These are phyloP conservation scores for Pterophyllum scalare DNA, from an alignment of 2,113 vertebrate genomes.

Conservation along the genomic window DNA sequence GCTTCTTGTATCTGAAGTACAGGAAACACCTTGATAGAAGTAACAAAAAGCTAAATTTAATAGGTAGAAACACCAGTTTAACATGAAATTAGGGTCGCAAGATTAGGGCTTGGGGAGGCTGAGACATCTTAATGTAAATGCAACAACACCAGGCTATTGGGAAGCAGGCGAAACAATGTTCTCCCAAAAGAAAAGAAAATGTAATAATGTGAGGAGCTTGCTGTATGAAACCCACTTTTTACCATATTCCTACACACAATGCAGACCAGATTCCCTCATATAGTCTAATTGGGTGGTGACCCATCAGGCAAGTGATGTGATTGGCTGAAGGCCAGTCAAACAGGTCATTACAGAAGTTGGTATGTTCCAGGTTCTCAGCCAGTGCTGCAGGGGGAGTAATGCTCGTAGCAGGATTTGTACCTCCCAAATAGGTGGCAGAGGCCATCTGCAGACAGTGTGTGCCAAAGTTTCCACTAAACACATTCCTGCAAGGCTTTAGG, in stretches of 20 bases:
- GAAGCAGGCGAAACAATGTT: not conserved
- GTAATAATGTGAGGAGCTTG: constrained; percentile 6
- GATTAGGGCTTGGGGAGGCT: rapidly evolving
- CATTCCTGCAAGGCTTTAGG: constrained; percentile 51
- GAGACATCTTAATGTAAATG: not conserved
- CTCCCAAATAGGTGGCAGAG: constrained; percentile 30
- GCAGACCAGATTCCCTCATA: constrained; percentile 20
- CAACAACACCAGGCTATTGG: not conserved
- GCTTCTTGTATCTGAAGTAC: not conserved
- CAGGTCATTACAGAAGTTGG: constrained; percentile 81
- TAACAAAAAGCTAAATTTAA: not conserved
- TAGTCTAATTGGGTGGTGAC: constrained; percentile 79
- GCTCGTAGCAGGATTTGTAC: constrained; percentile 6
- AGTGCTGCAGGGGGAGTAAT: constrained; percentile 2
- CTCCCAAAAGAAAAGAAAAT: not conserved
- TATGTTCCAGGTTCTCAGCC: constrained; percentile 47
- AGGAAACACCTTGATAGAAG: not conserved
- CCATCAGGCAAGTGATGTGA: constrained; percentile 79
- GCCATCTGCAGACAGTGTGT: constrained; percentile 9
- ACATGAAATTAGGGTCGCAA: not conserved
- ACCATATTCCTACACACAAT: constrained; percentile 27
- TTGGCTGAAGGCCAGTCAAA: constrained; percentile 82
- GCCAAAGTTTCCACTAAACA: constrained; percentile 59
- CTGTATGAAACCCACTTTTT: constrained; percentile 43
- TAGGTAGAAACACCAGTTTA: not conserved